A percentile compares a stretch with the other conserved stretches of the same genome.
phyloP scores from a whole-genome alignment of 1,140 invertebrate species.

The Maniola jurtina region DNA sequence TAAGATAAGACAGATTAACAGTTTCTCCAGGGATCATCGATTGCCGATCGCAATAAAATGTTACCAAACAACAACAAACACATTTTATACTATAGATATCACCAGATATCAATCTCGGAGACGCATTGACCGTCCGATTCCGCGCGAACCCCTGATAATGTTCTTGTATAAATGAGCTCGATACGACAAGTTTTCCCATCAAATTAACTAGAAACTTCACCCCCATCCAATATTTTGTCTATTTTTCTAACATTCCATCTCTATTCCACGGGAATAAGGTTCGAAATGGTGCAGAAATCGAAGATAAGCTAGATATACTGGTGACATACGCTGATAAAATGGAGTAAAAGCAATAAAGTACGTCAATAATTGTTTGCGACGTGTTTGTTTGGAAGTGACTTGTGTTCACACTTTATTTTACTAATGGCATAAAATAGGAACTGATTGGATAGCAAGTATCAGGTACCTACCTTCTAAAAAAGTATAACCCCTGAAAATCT shows the following conservation, averaged over 20 bases:
- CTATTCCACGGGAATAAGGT: slow-evolving; percentile 14
- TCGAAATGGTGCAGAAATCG: slow-evolving; percentile 4
- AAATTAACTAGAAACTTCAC: slow-evolving; percentile 64
- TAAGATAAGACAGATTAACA: slow-evolving; percentile 23
- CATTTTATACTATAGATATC: slow-evolving; percentile 34
- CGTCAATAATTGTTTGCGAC: slow-evolving; percentile 28
- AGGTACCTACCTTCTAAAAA: no score
- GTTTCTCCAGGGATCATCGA: slow-evolving; percentile 29
- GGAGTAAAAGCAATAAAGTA: slow-evolving; percentile 33
- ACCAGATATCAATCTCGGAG: slow-evolving; percentile 53
- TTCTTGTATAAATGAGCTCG: slow-evolving; percentile 60
- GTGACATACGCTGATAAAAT: slow-evolving; percentile 34
- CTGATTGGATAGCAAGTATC: no score
- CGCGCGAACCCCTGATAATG: slow-evolving; percentile 56
- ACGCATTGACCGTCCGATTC: slow-evolving; percentile 48
- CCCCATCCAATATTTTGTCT: slow-evolving; percentile 20
- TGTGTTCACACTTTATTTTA: slow-evolving; percentile 35
- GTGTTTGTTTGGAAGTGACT: slow-evolving; percentile 15
- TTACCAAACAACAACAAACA: slow-evolving; percentile 44
- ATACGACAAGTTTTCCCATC: slow-evolving; percentile 66
- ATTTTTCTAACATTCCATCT: background rate
- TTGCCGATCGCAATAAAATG: slow-evolving; percentile 28
- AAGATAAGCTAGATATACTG: slow-evolving; percentile 7
- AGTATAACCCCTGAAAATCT: no score
- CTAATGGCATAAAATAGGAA: background rate